Conservation (phyloP, 2,797 vertebrate species). For the Tolypeutes matacus region DNA sequence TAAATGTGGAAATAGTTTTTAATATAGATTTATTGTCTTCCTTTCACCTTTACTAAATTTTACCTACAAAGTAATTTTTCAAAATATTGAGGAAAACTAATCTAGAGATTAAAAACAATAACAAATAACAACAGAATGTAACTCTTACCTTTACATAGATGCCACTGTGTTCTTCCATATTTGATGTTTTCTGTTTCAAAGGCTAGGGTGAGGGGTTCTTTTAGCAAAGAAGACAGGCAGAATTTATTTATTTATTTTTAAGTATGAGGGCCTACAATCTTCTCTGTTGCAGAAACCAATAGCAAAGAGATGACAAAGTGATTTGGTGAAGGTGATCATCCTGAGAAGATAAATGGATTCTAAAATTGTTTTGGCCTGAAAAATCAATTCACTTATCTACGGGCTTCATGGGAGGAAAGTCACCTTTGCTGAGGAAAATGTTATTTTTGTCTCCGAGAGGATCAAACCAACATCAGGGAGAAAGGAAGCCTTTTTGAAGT, state of each 20-base stretch:
- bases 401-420: conserved; percentile 70
- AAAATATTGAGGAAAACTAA: neutral
- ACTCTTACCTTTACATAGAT: neutral
- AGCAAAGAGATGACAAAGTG: conserved; percentile 67
- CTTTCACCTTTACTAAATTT: conserved; percentile 46
- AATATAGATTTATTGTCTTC: neutral
- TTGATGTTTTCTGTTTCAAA: conserved; percentile 19
- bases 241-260: conserved; percentile 57
- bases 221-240: conserved; percentile 28
- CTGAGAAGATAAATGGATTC: conserved; percentile 73
- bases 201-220: neutral
- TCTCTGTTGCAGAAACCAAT: conserved; percentile 59
- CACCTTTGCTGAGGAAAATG: conserved; percentile 65
- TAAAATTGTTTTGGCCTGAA: conserved; percentile 74
- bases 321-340: conserved; percentile 62
- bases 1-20: conserved; percentile 34
- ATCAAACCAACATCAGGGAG: neutral
- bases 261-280: conserved; percentile 28
- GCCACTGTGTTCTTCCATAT: neutral
- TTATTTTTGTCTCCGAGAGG: conserved; percentile 62
- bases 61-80: neutral
- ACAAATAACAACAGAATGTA: neutral
- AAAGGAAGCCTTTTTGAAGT: neutral
- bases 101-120: neutral
- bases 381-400: conserved; percentile 76